Base-by-base conservation (phyloP, 2,797 vertebrate genomes). In the Vespertilio murinus region DNA sequence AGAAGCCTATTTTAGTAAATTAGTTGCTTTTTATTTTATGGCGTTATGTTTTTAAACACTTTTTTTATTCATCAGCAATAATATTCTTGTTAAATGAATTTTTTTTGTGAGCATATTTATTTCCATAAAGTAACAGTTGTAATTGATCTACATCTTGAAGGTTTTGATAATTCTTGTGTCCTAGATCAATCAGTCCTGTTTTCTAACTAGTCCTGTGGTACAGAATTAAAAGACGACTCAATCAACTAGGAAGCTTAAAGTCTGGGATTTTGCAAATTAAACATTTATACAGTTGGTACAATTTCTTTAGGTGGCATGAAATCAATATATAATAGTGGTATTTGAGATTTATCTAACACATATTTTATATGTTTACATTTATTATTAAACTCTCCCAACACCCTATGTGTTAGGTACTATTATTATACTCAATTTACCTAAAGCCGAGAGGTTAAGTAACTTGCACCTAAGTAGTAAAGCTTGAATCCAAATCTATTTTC, bases 1-100 rank as follows among this genome's bases (percentile, higher is more conserved):
- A 94, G 67, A 97, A 96, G 23, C 65, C 67, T 65, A 1, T 91
- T 52, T 95, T 93, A 88, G 67, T 85, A 94, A 94, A 52, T 73
- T 91, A 59, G 16, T 97, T 93, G 82, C 88, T 97, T 97, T 97
- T 96, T 94, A 82, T 95, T 69, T 97, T 95, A 78, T 91, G 47
- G 79, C 80, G 77, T 93, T 96, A 67, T 25, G 84, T 94, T 96
- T 97, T 97, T 77, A 94, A 35, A 38, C 80, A 89, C n/a, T 95
- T 96, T 95, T 49, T 86, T 18, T 93, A 59, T 95, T 96, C 75
- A 83, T 92, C 89, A 79, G 92, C 88, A 90, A 17, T 33, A 80
- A 25, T 69, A 90, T 71, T 65, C 94, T 90, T 92, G 40, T 74
- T 59, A 88, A 95, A 35, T 96, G 92, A 93, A 71, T 85, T 95